A percentile compares a stretch with the other conserved stretches of the same genome.
These are phyloP conservation scores for Halcyon leucocephala DNA, from an alignment of 2,797 vertebrate genomes.

Conservation along the genomic window DNA sequence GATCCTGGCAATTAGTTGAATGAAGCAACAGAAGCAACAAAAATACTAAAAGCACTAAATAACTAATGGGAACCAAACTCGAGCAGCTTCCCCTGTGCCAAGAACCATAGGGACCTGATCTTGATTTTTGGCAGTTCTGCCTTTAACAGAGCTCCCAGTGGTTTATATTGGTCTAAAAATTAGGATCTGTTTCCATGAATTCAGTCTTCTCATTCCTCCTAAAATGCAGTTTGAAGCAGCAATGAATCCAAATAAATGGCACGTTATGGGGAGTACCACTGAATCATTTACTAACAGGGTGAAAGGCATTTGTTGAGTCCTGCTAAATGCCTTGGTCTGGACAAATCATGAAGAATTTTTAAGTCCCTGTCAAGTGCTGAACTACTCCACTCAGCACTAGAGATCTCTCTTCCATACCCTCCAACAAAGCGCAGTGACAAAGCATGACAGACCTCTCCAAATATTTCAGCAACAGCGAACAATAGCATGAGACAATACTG, in stretches of 20 bases:
- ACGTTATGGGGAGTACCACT: not conserved
- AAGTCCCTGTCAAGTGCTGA: not conserved
- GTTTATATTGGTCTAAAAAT: conserved; percentile 2
- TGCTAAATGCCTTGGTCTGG: not conserved
- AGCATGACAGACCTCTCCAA: conserved; percentile 12
- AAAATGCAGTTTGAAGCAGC: conserved; percentile 4
- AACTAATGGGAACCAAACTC: not conserved
- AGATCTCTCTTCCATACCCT: not conserved
- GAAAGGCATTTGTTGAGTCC: not conserved
- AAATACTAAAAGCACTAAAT: conserved; percentile 32
- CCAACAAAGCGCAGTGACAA: conserved; percentile 18
- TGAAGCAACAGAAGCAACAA: conserved; percentile 45
- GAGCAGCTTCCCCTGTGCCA: not conserved
- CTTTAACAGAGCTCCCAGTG: not conserved
- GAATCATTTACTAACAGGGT: not conserved
- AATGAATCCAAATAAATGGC: not conserved
- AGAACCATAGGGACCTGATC: not conserved
- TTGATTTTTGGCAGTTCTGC: not conserved
- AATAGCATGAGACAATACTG: conserved; percentile 43
- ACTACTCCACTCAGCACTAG: not conserved
- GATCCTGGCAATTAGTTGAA: conserved; percentile 42
- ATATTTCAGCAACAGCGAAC: conserved; percentile 56
- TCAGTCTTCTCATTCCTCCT: not conserved
- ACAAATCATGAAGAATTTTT: not conserved
- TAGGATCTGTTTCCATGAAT: not conserved